Evolutionary conservation across 2,797 vertebrate genomes (phyloP).

Genomic region (Neosilurus mollespiculum): DNA sequence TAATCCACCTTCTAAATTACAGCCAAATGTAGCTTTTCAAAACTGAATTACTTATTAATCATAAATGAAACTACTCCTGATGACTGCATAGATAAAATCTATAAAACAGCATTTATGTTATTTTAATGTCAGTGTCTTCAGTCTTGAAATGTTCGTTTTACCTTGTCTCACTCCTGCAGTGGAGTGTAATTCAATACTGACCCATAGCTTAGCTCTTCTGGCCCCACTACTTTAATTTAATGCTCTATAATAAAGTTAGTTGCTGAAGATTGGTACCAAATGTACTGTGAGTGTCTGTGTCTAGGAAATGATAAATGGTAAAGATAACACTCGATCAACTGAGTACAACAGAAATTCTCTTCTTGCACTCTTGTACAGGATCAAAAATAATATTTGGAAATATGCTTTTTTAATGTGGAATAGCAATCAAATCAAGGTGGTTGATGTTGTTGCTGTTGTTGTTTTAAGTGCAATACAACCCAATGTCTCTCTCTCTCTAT

Average conservation of each 20-base stretch:
- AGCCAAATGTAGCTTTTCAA: neutral
- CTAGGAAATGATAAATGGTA: conserved; percentile 24
- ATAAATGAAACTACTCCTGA: neutral
- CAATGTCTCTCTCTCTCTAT: neutral
- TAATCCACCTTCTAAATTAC: neutral
- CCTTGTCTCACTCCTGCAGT: conserved; percentile 7
- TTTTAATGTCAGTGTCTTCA: conserved; percentile 2
- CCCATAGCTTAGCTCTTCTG: conserved; percentile 22
- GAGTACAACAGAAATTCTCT: neutral
- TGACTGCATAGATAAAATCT: neutral
- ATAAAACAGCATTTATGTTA: neutral
- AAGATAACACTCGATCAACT: conserved; percentile 6
- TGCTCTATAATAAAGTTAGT: conserved; percentile 29
- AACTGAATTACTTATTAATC: neutral
- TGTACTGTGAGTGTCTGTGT: conserved; percentile 20
- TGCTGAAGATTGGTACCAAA: conserved; percentile 32
- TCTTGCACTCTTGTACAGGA: neutral
- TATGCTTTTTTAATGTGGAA: neutral
- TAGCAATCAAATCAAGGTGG: neutral
- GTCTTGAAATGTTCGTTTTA: neutral
- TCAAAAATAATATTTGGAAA: neutral
- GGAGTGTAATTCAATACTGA: conserved; percentile 38
- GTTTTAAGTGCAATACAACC: neutral
- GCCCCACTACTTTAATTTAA: conserved; percentile 41
- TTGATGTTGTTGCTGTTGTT: neutral